Evolutionary conservation across 2,797 vertebrate genomes (phyloP).

Genomic region (Lithobates pipiens): DNA sequence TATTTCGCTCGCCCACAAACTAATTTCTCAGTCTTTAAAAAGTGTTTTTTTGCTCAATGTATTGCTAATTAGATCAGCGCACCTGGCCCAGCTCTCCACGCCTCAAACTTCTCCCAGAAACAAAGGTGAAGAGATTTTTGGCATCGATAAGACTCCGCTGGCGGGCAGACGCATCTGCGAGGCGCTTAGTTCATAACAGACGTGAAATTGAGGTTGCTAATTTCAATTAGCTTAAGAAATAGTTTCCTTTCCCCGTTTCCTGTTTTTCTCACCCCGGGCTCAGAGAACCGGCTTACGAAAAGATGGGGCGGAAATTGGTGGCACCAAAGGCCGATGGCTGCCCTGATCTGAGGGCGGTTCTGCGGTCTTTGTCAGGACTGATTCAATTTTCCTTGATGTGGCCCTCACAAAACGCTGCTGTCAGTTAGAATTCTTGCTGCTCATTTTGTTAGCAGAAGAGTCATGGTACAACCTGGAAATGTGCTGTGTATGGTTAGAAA

Average conservation of each 20-base stretch:
- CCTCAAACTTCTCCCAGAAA: background rate
- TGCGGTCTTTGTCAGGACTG: too few species aligned
- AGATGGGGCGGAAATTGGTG: slow-evolving; percentile 30
- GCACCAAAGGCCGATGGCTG: background rate
- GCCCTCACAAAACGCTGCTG: too few species aligned
- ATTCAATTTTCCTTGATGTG: too few species aligned
- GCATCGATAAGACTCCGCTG: background rate
- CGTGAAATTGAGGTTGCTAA: slow-evolving; percentile 67
- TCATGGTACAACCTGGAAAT: too few species aligned
- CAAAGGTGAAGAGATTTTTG: slow-evolving; percentile 15
- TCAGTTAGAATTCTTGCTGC: too few species aligned
- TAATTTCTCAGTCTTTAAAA: background rate
- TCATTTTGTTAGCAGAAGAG: too few species aligned
- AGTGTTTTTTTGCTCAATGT: background rate
- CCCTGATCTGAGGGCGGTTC: too few species aligned
- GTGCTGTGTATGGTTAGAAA: too few species aligned
- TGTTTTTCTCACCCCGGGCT: background rate
- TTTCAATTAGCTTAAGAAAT: slow-evolving; percentile 63
- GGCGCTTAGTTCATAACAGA: slow-evolving; percentile 53
- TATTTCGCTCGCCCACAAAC: background rate
- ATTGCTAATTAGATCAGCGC: slow-evolving; percentile 27
- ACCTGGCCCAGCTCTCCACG: background rate
- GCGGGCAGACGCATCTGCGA: slow-evolving; percentile 56
- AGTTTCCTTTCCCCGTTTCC: slow-evolving; percentile 14
- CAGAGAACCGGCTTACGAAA: background rate